Evolutionary conservation across 2,888 invertebrate genomes (phyloP).

Genomic region (Tenthredo livida): DNA sequence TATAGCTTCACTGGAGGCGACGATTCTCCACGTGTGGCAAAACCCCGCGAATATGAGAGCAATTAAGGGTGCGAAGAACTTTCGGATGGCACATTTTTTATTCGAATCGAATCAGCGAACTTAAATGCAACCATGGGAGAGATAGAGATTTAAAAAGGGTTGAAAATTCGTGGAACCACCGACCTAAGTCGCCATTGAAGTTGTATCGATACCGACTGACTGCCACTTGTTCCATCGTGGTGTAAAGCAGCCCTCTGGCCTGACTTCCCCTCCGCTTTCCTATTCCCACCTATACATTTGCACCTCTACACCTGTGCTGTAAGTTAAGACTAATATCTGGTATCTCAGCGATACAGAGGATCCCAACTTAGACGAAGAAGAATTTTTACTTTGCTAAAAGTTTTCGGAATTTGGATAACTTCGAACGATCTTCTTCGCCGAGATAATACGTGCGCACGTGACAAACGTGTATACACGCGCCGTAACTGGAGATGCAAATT

Average conservation of each 20-base stretch:
- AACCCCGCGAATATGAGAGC: neutral
- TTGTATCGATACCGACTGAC: constrained; percentile 58
- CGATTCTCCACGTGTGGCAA: neutral
- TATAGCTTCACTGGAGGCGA: neutral
- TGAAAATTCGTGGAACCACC: constrained; percentile 21
- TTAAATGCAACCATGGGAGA: neutral
- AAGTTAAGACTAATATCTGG: constrained; percentile 61
- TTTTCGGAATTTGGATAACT: constrained; percentile 9
- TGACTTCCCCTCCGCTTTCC: constrained; percentile 59
- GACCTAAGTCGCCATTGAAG: constrained; percentile 45
- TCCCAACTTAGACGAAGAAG: constrained; percentile 49
- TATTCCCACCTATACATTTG: constrained; percentile 63
- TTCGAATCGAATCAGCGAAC: neutral
- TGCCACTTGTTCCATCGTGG: constrained; percentile 60
- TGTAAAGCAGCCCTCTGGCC: constrained; percentile 55
- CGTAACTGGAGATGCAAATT: neutral
- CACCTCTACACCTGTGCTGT: constrained; percentile 57
- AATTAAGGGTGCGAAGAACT: neutral
- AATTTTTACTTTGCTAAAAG: constrained; percentile 49
- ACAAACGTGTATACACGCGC: neutral
- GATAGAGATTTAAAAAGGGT: neutral
- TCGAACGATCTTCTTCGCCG: neutral
- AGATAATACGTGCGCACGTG: neutral
- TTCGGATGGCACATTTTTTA: neutral
- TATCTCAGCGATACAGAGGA: constrained; percentile 58